Evolutionary conservation across 1,140 invertebrate genomes (phyloP).

Genomic region (Bombus superbus): DNA sequence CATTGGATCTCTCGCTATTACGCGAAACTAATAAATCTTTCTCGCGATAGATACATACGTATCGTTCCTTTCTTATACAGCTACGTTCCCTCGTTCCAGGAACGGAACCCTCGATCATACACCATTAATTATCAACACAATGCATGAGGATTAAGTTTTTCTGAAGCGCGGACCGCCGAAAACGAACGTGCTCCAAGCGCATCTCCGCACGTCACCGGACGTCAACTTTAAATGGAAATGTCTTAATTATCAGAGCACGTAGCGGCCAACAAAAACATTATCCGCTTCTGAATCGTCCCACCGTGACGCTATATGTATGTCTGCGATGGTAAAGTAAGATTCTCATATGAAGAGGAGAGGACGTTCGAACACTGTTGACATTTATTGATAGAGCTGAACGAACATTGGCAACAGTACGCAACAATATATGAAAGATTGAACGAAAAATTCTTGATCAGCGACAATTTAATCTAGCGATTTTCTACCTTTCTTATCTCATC

Average conservation of each 20-base stretch:
- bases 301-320: neutral
- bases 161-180: constrained; percentile 44
- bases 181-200: constrained; percentile 60
- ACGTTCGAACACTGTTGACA: neutral
- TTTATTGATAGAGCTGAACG: neutral
- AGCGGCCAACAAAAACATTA: constrained; percentile 60
- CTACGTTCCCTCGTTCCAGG: constrained; percentile 23
- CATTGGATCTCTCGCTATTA: constrained; percentile 20
- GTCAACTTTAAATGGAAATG: constrained; percentile 79
- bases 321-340: neutral
- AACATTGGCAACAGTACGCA: no score
- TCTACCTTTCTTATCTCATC: no score
- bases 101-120: constrained; percentile 63
- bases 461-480: no score
- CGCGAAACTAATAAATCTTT: constrained; percentile 59
- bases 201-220: constrained; percentile 66
- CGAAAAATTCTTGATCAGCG: no score
- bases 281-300: constrained; percentile 12
- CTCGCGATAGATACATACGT: constrained; percentile 44
- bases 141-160: constrained; percentile 74
- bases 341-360: neutral
- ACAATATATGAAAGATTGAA: no score
- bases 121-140: constrained; percentile 71
- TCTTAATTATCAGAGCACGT: constrained; percentile 79
- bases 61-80: constrained; percentile 33